Base-by-base conservation (phyloP, 1,140 invertebrate genomes). In the Polypedilum pembai region DNA sequence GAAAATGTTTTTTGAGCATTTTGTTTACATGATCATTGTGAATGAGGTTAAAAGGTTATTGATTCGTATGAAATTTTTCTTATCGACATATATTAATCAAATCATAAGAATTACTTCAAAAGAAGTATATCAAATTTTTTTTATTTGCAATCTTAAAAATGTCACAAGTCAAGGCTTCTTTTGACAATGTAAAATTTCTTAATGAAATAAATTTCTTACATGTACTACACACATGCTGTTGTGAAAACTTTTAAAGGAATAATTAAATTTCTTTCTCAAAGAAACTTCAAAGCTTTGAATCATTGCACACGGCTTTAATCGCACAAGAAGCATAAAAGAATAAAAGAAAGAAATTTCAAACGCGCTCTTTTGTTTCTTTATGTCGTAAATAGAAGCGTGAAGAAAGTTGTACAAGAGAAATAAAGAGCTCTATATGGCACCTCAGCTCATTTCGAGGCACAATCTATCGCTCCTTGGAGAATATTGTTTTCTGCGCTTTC, bases 401-500 rank as follows among this genome's bases (percentile, higher is more conserved):
- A 56, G 10, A 56, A 56, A 56, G 45, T 56, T 56, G 45, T 56
- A 56, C 12, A n/a, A n/a, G 24, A 33, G 24, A 5, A 33, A n/a
- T n/a, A 33, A 33, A 33, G 24, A 33, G 24, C 24, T 56, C 3
- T 56, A 56, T 56, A 56, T n/a, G n/a, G 45, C 45, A 56, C 45
- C 45, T 56, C 45, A 12, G 45, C 45, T 12, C 12, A 33, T 33
- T 33, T 33, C 5, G 24, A 33, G 12, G n/a, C 10, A 56, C n/a
- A 15, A 56, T 56, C 12, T 56, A 56, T 56, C 45, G 45, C 45
- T 56, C 45, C 45, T 56, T 56, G 4, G 45, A 56, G 45, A 56
- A 56, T 56, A 56, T 56, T 56, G 45, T 56, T n/a, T 56, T 56
- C n/a, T 56, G n/a, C 15, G 45, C 45, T 56, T 8, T 56, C 45